Evolutionary conservation across 2,113 vertebrate genomes (phyloP).

Genomic region (Hippocampus mohnikei): DNA sequence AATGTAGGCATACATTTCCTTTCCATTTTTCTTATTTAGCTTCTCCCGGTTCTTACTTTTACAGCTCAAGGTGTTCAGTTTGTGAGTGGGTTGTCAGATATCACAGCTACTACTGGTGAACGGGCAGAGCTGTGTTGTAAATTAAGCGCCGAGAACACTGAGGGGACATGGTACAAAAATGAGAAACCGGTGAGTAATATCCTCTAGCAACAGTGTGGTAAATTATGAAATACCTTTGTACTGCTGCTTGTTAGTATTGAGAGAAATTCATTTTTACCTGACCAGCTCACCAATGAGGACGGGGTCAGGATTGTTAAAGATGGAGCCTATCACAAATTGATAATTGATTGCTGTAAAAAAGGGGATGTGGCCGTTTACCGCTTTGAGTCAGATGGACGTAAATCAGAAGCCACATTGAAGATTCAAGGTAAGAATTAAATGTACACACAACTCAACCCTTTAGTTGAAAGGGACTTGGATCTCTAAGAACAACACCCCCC

Average conservation of each 20-base stretch:
- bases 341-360: slow-evolving; percentile 69
- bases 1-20: not conserved
- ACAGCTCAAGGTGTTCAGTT: slow-evolving; percentile 71
- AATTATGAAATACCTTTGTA: not conserved
- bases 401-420: slow-evolving; percentile 70
- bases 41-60: slow-evolving; percentile 1
- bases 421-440: slow-evolving; percentile 64
- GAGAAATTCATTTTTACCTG: slow-evolving; percentile 13
- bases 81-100: slow-evolving; percentile 73
- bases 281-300: slow-evolving; percentile 73
- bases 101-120: slow-evolving; percentile 66
- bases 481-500: slow-evolving; percentile 5
- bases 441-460: not conserved
- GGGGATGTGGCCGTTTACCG: slow-evolving; percentile 77
- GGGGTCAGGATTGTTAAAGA: slow-evolving; percentile 75
- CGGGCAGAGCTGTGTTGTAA: slow-evolving; percentile 73
- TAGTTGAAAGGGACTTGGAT: not conserved
- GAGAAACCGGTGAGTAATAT: slow-evolving; percentile 76
- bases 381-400: slow-evolving; percentile 78
- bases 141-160: slow-evolving; percentile 68
- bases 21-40: not conserved
- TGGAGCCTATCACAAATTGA: slow-evolving; percentile 73
- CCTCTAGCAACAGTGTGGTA: not conserved
- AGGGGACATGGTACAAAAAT: slow-evolving; percentile 83
- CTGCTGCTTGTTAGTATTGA: not conserved